phyloP scores from a whole-genome alignment of 1,140 invertebrate species.

The Acromyrmex heyeri region DNA sequence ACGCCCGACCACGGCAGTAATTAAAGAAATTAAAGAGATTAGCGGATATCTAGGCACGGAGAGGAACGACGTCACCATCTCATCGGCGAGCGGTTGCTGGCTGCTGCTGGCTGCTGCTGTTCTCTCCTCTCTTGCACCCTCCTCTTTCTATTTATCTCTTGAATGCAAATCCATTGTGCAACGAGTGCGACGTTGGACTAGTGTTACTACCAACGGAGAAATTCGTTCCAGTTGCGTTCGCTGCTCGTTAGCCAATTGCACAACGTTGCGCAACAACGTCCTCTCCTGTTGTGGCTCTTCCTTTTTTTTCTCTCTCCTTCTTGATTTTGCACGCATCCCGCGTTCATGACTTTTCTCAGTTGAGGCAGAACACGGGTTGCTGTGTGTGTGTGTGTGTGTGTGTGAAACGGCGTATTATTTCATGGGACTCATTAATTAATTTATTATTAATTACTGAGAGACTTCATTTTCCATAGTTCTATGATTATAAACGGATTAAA shows the following conservation, averaged over 20 bases:
- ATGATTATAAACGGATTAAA: too few relatives aligned
- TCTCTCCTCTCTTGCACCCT: conserved; percentile 1
- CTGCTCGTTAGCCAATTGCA: conserved; percentile 72
- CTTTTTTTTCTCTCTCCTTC: not conserved
- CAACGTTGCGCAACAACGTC: conserved; percentile 74
- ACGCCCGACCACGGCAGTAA: conserved; percentile 75
- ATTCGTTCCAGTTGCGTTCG: conserved; percentile 77
- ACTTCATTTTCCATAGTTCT: too few relatives aligned
- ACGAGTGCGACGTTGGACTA: conserved; percentile 65
- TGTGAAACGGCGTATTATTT: too few relatives aligned
- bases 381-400: too few relatives aligned
- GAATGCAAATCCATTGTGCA: conserved; percentile 80
- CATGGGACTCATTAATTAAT: too few relatives aligned
- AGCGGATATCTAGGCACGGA: conserved; percentile 69
- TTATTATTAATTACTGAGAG: too few relatives aligned
- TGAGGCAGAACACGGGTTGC: too few relatives aligned
- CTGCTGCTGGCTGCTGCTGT: not conserved
- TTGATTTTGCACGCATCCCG: conserved; percentile 15
- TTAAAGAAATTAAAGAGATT: conserved; percentile 83
- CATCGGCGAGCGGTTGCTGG: conserved; percentile 25
- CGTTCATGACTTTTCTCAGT: conserved; percentile 1
- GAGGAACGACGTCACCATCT: conserved; percentile 33
- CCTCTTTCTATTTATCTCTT: conserved; percentile 38
- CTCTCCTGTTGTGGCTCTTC: not conserved
- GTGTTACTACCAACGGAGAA: conserved; percentile 69